A percentile compares a stretch with the other conserved stretches of the same genome.
phyloP scores from a whole-genome alignment of 1,140 invertebrate species.

The Muscidifurax raptorellus region DNA sequence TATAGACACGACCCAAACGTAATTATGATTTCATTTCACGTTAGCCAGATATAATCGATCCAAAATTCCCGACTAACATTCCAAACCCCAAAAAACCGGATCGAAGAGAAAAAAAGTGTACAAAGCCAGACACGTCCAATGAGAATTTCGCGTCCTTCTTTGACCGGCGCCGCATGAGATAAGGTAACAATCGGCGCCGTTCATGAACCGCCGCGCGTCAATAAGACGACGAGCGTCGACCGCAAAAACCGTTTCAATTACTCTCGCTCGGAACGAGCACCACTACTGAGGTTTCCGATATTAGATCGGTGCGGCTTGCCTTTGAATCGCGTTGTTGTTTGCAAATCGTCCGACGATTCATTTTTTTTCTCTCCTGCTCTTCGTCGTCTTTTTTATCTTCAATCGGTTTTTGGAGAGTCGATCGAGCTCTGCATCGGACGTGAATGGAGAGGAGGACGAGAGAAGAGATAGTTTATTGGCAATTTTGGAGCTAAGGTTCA shows the following conservation, averaged over 20 bases:
- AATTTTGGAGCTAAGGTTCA: too few species aligned
- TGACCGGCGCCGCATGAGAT: slow-evolving; percentile 37
- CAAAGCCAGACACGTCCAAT: neutral
- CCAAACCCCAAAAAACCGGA: neutral
- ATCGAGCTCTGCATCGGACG: too few species aligned
- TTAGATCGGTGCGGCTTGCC: slow-evolving; percentile 6
- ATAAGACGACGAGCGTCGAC: slow-evolving; percentile 38
- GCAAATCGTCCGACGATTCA: neutral
- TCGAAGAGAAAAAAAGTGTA: neutral
- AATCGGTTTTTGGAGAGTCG: neutral
- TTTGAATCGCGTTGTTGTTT: slow-evolving; percentile 9
- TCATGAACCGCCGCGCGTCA: slow-evolving; percentile 36
- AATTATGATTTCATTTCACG: too few species aligned
- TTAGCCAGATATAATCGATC: too few species aligned
- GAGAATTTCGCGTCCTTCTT: neutral
- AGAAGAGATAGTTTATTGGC: too few species aligned
- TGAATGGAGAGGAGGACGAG: too few species aligned
- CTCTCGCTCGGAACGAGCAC: neutral
- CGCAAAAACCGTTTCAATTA: slow-evolving; percentile 43
- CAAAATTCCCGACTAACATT: neutral
- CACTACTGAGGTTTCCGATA: slow-evolving; percentile 39
- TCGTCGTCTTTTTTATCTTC: neutral
- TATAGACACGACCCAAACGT: too few species aligned
- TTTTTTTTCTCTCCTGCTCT: neutral
- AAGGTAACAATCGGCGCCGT: slow-evolving; percentile 35